A percentile compares a stretch with the other conserved stretches of the same genome.
Evolutionary conservation across 2,113 vertebrate species (phyloP).

Genomic region (Festucalex cinctus): DNA sequence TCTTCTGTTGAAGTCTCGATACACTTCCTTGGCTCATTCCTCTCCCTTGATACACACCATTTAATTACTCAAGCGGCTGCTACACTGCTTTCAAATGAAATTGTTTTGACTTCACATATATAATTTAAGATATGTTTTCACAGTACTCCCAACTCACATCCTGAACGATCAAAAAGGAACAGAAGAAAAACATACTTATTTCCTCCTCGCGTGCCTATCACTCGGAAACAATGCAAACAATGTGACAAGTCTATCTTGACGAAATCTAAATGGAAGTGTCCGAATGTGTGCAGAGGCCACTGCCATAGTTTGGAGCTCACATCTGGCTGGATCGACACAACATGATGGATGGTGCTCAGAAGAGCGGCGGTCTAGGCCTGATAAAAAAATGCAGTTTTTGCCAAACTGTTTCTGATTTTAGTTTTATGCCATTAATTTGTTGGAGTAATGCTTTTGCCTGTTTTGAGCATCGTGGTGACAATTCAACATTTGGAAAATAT

Average conservation of each 20-base stretch:
- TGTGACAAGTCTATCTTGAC: conserved; percentile 73
- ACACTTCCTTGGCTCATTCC: conserved; percentile 43
- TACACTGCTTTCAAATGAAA: conserved; percentile 28
- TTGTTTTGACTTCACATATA: conserved; percentile 18
- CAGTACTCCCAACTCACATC: background rate
- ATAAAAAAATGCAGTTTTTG: conserved; percentile 50
- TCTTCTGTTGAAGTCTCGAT: conserved; percentile 48
- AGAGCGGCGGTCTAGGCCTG: conserved; percentile 30
- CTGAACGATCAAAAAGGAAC: conserved; percentile 28
- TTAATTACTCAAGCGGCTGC: conserved; percentile 58
- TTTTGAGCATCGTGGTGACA: background rate
- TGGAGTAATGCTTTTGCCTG: background rate
- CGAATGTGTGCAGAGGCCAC: conserved; percentile 48
- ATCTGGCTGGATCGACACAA: conserved; percentile 38
- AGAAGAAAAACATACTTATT: conserved; percentile 4
- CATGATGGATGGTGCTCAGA: conserved; percentile 51
- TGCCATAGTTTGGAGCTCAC: conserved; percentile 32
- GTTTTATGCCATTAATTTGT: background rate
- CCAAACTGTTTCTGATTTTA: conserved; percentile 45
- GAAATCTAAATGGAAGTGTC: conserved; percentile 78
- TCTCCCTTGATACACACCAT: conserved; percentile 39
- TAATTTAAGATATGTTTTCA: background rate
- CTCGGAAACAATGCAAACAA: conserved; percentile 59
- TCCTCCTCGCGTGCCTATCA: conserved; percentile 29
- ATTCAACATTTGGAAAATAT: background rate